Conservation (phyloP, 2,888 invertebrate species). For the Dyspetes luteomarginatus region DNA sequence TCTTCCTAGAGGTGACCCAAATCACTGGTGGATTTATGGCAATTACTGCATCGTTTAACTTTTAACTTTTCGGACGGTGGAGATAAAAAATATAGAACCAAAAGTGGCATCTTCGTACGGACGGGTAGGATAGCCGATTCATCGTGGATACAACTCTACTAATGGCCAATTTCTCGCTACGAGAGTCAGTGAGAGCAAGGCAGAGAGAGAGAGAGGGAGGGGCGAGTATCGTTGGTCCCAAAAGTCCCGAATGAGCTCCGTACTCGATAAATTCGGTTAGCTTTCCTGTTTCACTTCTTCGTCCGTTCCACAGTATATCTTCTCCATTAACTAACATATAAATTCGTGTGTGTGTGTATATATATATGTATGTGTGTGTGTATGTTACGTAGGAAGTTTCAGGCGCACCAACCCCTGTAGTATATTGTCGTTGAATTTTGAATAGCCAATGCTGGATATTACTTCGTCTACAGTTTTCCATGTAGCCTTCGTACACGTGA, state of each 20-base stretch:
- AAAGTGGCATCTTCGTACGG: neutral
- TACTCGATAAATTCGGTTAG: conserved; percentile 50
- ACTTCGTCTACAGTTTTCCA: conserved; percentile 42
- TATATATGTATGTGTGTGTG: neutral
- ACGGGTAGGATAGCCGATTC: neutral
- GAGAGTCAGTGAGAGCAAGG: neutral
- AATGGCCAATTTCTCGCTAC: conserved; percentile 40
- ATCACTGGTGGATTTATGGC: neutral
- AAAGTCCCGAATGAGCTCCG: conserved; percentile 42
- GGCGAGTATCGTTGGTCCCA: conserved; percentile 7
- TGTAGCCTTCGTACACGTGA: conserved; percentile 7
- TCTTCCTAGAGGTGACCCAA: neutral
- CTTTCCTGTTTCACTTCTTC: conserved; percentile 1
- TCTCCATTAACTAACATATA: neutral
- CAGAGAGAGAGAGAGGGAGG: neutral
- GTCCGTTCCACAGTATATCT: neutral
- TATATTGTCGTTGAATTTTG: conserved; percentile 43
- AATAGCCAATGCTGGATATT: conserved; percentile 48
- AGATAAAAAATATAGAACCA: neutral
- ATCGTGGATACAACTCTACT: conserved; percentile 17
- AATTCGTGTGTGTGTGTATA: neutral
- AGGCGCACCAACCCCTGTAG: conserved; percentile 7
- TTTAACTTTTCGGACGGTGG: neutral
- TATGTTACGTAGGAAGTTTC: conserved; percentile 30
- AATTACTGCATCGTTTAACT: neutral